Evolutionary conservation across 2,888 invertebrate genomes (phyloP), one percentile per base, ranked within the genome.

Genomic region (Tetheella fluctuosa): DNA sequence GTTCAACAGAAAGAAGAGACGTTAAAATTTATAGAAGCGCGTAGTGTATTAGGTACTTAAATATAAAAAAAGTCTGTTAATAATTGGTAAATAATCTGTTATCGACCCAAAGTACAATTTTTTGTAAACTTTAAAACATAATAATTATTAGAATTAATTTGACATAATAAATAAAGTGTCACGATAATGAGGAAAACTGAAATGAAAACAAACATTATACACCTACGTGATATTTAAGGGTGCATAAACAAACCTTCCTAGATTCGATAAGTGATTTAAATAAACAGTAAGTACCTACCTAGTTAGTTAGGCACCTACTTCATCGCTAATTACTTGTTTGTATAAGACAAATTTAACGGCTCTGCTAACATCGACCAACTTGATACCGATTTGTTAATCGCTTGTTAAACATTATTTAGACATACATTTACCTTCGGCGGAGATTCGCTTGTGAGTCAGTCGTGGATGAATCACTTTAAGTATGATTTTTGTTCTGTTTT

Each of bases 281-380:
- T 63, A 71, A 71, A 71, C 68, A 62, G 59, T 64, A n/a, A n/a
- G n/a, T n/a, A n/a, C n/a, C 30, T 30, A 64, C 60, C 62, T 69
- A 63, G 59, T 61, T 65, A 68, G 64, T 66, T 71, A 74, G 53
- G 63, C 65, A 61, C 55, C 52, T 23, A 52, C 66, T 66, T 66
- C 61, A 71, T 64, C 75, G 67, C 82, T 89, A 88, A 90, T 86
- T 74, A 83, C 74, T 85, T 88, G 84, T 89, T 90, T 89, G 74
- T 69, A 62, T 64, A 54, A 73, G 69, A 78, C 74, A 71, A 80
- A 79, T 79, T 81, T 74, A 79, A 79, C 75, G 67, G 71, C 64
- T 71, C 67, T 70, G 70, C 72, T 48, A 20, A 48, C 74, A 82
- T 69, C 69, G 64, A 65, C 64, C 63, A 55, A 34, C 55, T 55